A percentile compares a stretch with the other conserved stretches of the same genome.
These are phyloP conservation scores for Eumaeus atala DNA, from an alignment of 1,140 invertebrate genomes.

Conservation along the genomic window DNA sequence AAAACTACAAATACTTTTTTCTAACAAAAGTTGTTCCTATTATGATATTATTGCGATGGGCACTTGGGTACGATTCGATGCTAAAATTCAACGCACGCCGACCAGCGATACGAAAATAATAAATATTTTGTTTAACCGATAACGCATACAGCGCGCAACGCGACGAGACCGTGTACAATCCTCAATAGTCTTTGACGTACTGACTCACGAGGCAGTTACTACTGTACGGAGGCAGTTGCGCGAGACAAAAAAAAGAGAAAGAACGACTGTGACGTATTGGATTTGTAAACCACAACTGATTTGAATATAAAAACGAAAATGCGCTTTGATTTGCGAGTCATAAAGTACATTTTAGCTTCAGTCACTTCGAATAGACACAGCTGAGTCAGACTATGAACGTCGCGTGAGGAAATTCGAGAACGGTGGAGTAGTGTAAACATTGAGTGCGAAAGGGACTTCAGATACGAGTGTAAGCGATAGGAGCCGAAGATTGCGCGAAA, in stretches of 20 bases:
- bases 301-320: constrained; percentile 23
- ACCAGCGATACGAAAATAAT: too few species aligned
- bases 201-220: constrained; percentile 28
- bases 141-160: constrained; percentile 22
- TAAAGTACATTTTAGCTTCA: constrained; percentile 40
- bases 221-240: constrained; percentile 50
- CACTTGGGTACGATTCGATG: too few species aligned
- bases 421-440: constrained; percentile 42
- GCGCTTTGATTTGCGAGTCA: constrained; percentile 26
- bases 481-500: constrained; percentile 41
- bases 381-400: constrained; percentile 62
- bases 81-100: too few species aligned
- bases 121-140: constrained; percentile 38
- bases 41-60: too few species aligned
- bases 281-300: constrained; percentile 29
- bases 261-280: constrained; percentile 48
- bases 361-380: constrained; percentile 30
- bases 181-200: constrained; percentile 52
- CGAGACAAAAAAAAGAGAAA: constrained; percentile 67
- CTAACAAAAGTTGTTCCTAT: too few species aligned
- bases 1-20: too few species aligned
- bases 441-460: constrained; percentile 48
- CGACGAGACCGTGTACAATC: constrained; percentile 34
- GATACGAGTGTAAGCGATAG: constrained; percentile 33
- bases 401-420: constrained; percentile 61